phyloP scores from a whole-genome alignment of 1,140 invertebrate species.

The Drosophila virilis region DNA sequence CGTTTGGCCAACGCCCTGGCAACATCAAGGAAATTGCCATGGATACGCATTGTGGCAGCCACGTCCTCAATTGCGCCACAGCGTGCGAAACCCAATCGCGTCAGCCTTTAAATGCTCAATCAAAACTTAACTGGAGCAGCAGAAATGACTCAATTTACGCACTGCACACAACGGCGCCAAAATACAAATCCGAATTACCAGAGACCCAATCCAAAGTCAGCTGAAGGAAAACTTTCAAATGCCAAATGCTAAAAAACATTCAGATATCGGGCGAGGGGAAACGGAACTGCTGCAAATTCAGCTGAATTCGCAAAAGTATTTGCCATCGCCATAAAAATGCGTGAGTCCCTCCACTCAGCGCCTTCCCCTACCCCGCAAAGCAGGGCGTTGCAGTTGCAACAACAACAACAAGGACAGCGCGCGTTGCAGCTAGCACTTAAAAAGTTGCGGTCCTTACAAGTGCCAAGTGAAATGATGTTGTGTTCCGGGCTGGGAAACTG shows the following conservation, averaged over 20 bases:
- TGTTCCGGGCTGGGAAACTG: neutral
- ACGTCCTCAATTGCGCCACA: constrained; percentile 5
- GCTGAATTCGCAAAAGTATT: constrained; percentile 32
- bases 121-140: constrained; percentile 53
- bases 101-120: constrained; percentile 71
- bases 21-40: constrained; percentile 57
- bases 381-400: neutral
- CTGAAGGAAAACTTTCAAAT: constrained; percentile 36
- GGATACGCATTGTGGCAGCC: constrained; percentile 38
- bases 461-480: constrained; percentile 28
- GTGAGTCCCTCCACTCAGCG: neutral
- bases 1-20: constrained; percentile 20
- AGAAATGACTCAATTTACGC: constrained; percentile 65
- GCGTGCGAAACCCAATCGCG: constrained; percentile 54
- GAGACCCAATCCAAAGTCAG: neutral
- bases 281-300: constrained; percentile 1
- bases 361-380: too few species aligned
- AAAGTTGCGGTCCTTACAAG: constrained; percentile 40
- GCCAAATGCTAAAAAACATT: constrained; percentile 10
- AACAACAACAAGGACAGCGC: neutral
- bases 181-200: neutral
- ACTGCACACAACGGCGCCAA: constrained; percentile 21
- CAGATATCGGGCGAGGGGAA: neutral
- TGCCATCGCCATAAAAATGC: constrained; percentile 46
- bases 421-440: constrained; percentile 33